A percentile compares a stretch with the other conserved stretches of the same genome.
These are phyloP conservation scores for Ophion ellenae DNA, from an alignment of 2,888 invertebrate species.

Conservation along the genomic window DNA sequence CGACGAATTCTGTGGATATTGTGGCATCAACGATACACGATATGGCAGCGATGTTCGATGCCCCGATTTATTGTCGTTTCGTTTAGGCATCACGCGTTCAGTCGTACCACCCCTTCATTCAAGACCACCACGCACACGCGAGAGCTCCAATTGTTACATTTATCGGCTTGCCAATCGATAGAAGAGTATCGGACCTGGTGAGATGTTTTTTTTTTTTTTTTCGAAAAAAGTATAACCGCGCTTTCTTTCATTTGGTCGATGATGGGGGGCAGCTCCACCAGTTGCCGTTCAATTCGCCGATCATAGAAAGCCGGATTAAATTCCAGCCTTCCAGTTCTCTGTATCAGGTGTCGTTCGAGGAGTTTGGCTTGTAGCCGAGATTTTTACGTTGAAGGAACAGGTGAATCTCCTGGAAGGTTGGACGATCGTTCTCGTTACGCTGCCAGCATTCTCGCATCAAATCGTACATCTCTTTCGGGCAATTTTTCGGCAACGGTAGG, in stretches of 20 bases:
- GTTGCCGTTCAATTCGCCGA: conserved; percentile 82
- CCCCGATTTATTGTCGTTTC: conserved; percentile 62
- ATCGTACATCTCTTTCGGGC: conserved; percentile 93
- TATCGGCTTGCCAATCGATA: not conserved
- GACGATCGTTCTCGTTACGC: conserved; percentile 90
- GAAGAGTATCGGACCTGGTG: not conserved
- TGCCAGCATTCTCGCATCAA: conserved; percentile 95
- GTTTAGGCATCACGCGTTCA: conserved; percentile 48
- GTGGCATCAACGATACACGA: conserved; percentile 31
- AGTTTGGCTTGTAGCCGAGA: conserved; percentile 84
- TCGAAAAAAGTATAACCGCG: conserved; percentile 34
- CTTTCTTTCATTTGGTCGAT: conserved; percentile 73
- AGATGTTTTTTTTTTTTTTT: not conserved
- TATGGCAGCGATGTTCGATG: conserved; percentile 41
- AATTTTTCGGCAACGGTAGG: conserved; percentile 90
- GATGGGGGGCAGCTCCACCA: conserved; percentile 79
- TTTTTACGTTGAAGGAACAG: conserved; percentile 93
- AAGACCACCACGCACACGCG: not conserved
- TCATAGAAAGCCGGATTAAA: conserved; percentile 82
- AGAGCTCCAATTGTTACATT: not conserved
- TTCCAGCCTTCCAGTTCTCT: conserved; percentile 82
- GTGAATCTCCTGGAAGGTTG: conserved; percentile 93
- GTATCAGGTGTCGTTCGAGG: conserved; percentile 81
- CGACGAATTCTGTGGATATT: not conserved
- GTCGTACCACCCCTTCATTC: conserved; percentile 32